Conservation (phyloP, 2,888 invertebrate species). For the Cyrtodaria siliqua region DNA sequence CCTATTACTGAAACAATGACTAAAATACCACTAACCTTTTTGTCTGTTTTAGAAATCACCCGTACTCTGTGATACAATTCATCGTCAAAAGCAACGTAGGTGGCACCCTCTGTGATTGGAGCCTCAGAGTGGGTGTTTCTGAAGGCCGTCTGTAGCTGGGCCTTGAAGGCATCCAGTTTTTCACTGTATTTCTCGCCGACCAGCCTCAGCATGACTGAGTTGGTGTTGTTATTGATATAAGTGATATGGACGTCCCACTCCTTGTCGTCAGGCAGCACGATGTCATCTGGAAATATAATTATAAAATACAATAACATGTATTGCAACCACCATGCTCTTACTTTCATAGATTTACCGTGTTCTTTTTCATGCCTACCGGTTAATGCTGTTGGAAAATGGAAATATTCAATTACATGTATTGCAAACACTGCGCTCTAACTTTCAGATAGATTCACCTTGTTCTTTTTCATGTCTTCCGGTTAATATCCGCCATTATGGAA, state of each 20-base stretch:
- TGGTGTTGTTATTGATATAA: slow-evolving; percentile 86
- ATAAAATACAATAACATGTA: not conserved
- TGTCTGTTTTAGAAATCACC: slow-evolving; percentile 57
- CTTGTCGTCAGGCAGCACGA: slow-evolving; percentile 67
- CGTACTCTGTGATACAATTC: slow-evolving; percentile 71
- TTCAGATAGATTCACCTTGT: too few species aligned
- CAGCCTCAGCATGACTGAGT: slow-evolving; percentile 89
- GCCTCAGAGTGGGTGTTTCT: slow-evolving; percentile 29
- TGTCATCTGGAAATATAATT: slow-evolving; percentile 39
- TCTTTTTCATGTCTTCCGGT: too few species aligned
- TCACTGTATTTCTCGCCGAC: slow-evolving; percentile 88
- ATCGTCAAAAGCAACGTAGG: slow-evolving; percentile 72
- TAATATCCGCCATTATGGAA: too few species aligned
- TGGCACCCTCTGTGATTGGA: slow-evolving; percentile 55
- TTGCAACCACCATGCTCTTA: too few species aligned
- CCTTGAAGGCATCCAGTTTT: slow-evolving; percentile 68
- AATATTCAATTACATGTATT: too few species aligned
- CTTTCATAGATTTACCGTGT: too few species aligned
- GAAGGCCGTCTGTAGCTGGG: slow-evolving; percentile 63
- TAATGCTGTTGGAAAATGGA: too few species aligned
- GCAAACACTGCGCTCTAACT: too few species aligned
- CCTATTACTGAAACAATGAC: too few species aligned
- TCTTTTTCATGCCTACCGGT: too few species aligned
- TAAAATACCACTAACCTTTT: slow-evolving; percentile 45
- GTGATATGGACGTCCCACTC: slow-evolving; percentile 75